Base-by-base conservation (phyloP, 2,888 invertebrate species). In the Rhamphomyia laevipes region DNA sequence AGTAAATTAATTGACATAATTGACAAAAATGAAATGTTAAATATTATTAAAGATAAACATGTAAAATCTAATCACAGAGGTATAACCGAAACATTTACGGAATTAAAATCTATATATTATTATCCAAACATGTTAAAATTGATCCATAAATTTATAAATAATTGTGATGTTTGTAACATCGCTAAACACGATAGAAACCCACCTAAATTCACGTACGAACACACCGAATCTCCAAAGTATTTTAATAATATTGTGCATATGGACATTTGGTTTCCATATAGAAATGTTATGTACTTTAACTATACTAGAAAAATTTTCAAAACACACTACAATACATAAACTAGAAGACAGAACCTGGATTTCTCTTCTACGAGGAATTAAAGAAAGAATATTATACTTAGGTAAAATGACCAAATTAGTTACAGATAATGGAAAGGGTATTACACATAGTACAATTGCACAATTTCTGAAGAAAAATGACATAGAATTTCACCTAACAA, bases 271-370 rank as follows among this genome's bases (percentile, higher is more conserved):
- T 41, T 27, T 35, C 47, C 50, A 12, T 16, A 33, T 12, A 30
- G 51, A 31, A 51, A 51, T 33, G 12, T 23, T 6, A 45, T 45
- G 44, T 50, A 45, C n/a, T n/a, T n/a, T 52, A 43, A 46, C 40
- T 16, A 44, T 23, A 3, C 48, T 50, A 9, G 50, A 46, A 16
- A 50, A 46, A 42, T 48, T 50, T 35, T 40, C 38, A 10, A 49
- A 47, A 40, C 41, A 52, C 10, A 33, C 46, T 31, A 40, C 41
- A 2, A 21, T 21, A 12, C 18, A 21, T 21, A 21, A 41, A 41
- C 30, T 31, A 35, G 40, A 47, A n/a, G n/a, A n/a, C n/a, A n/a
- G n/a, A n/a, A n/a, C n/a, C 50, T 50, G 50, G 40, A 17, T 50
- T 7, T 50, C 46, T 7, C 43, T 49, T 18, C 16, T 46, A 15